Conservation (phyloP, 2,888 invertebrate species). For the Scaptomyza reducta region DNA sequence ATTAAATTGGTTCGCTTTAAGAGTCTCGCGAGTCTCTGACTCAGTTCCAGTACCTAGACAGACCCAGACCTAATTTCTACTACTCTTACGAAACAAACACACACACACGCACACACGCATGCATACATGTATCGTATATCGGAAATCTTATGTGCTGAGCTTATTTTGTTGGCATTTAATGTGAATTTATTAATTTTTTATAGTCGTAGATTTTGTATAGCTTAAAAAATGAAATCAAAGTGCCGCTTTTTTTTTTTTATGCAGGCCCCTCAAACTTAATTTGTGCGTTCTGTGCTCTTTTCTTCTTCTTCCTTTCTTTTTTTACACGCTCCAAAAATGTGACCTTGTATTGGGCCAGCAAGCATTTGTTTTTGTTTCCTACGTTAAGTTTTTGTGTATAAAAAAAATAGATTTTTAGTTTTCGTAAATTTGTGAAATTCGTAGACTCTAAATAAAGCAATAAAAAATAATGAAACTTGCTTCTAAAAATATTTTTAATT, state of each 20-base stretch:
- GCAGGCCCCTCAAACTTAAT: conserved; percentile 26
- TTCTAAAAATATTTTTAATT: neutral
- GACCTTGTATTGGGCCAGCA: no score
- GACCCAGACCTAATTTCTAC: neutral
- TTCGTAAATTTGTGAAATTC: neutral
- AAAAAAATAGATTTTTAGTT: neutral
- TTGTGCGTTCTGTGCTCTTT: conserved; percentile 28
- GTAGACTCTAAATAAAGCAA: neutral
- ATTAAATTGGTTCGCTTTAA: conserved; percentile 59
- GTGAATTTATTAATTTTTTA: conserved; percentile 76
- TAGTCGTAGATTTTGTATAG: conserved; percentile 66
- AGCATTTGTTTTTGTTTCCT: neutral
- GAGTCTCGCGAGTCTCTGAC: conserved; percentile 27
- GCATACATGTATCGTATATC: conserved; percentile 26
- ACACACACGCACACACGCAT: no score
- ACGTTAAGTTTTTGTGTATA: neutral
- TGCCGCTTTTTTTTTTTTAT: conserved; percentile 44
- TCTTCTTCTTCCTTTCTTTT: conserved; percentile 4
- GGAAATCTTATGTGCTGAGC: conserved; percentile 67
- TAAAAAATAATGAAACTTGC: neutral
- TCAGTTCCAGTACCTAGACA: conserved; percentile 14
- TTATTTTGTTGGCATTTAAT: conserved; percentile 55
- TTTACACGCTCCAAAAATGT: conserved; percentile 31
- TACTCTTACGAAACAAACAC: neutral
- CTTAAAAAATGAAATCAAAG: conserved; percentile 46